Conservation (phyloP, 1,140 invertebrate genomes). For the Ceratosolen solmsi region DNA sequence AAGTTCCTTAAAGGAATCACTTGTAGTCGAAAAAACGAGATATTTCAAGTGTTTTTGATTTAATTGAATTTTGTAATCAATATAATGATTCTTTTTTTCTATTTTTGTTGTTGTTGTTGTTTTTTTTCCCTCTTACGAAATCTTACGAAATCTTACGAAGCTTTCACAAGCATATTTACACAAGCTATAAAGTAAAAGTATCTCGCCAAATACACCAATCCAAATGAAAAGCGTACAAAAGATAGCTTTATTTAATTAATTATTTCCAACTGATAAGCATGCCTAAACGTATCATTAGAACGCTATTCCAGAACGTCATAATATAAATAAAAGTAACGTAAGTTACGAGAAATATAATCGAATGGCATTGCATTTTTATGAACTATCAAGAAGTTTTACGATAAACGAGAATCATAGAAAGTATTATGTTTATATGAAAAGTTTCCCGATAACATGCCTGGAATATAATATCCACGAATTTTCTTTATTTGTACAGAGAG, state of each 20-base stretch:
- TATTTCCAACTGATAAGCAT: too few species aligned
- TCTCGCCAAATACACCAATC: too few species aligned
- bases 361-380: conserved; percentile 24
- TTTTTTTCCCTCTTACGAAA: too few species aligned
- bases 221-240: too few species aligned
- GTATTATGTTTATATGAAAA: conserved; percentile 23
- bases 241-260: too few species aligned
- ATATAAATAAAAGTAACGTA: neutral
- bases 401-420: conserved; percentile 19
- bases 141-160: too few species aligned
- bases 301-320: too few species aligned
- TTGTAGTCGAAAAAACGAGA: conserved; percentile 43
- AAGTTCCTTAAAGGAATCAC: neutral
- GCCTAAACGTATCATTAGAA: too few species aligned
- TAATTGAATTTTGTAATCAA: conserved; percentile 58
- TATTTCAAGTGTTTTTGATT: conserved; percentile 61
- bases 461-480: conserved; percentile 2
- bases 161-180: too few species aligned
- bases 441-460: neutral
- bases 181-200: too few species aligned
- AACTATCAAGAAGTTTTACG: conserved; percentile 10
- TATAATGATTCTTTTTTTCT: neutral
- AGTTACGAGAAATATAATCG: neutral
- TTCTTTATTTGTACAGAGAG: conserved; percentile 1
- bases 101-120: too few species aligned